Evolutionary conservation across 1,140 invertebrate species (phyloP).

Genomic region (Meloidogyne exigua): DNA sequence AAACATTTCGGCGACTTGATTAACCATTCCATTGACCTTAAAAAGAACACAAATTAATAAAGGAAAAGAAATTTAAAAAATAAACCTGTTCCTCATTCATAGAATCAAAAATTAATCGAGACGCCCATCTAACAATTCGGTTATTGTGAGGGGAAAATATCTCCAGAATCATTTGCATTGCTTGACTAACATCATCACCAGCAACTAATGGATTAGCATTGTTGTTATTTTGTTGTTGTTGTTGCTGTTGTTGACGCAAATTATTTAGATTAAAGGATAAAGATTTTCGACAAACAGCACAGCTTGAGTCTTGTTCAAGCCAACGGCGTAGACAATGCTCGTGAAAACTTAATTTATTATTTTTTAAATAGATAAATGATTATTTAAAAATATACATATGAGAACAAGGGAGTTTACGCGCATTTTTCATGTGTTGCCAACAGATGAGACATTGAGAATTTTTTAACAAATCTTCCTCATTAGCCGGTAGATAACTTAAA

Average conservation of each 20-base stretch:
- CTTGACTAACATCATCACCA: slow-evolving; percentile 40
- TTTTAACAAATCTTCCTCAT: slow-evolving; percentile 47
- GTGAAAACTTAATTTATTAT: slow-evolving; percentile 33
- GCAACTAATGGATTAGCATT: background rate
- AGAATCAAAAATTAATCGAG: slow-evolving; percentile 43
- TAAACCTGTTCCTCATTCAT: slow-evolving; percentile 44
- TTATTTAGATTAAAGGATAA: slow-evolving; percentile 45
- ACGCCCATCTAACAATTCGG: slow-evolving; percentile 35
- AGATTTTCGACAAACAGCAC: slow-evolving; percentile 48
- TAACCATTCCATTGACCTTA: slow-evolving; percentile 39
- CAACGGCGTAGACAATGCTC: slow-evolving; percentile 45
- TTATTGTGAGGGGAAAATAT: slow-evolving; percentile 49
- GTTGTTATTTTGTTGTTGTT: slow-evolving; percentile 6
- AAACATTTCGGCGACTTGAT: slow-evolving; percentile 45
- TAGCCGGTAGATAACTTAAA: slow-evolving; percentile 45
- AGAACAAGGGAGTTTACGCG: slow-evolving; percentile 47
- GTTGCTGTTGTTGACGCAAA: slow-evolving; percentile 16
- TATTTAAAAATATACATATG: no score
- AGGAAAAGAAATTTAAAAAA: background rate
- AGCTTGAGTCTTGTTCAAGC: slow-evolving; percentile 51
- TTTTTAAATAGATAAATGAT: background rate
- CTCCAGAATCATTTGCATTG: slow-evolving; percentile 41
- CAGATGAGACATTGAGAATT: slow-evolving; percentile 47
- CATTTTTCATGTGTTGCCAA: slow-evolving; percentile 39
- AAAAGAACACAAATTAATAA: slow-evolving; percentile 28